Percentiles rank a stretch among this genome's conserved stretches.
phyloP scores from a whole-genome alignment of 2,797 vertebrate genomes.

The Brachyrhaphis roseni region DNA sequence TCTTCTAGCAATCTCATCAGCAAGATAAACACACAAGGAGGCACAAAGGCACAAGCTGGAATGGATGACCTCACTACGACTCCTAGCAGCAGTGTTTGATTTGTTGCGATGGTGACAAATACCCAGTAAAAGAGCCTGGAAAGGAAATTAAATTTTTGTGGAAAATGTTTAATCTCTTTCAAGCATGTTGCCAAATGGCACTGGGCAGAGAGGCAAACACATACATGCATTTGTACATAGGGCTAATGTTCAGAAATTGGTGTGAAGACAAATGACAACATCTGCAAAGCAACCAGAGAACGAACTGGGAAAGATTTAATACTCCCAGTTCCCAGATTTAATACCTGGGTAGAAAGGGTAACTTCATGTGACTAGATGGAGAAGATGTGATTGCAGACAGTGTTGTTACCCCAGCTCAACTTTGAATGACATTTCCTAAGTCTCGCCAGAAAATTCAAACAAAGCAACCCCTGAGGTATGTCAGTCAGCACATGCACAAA shows the following conservation, averaged over 20 bases:
- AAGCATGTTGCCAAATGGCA: constrained; percentile 55
- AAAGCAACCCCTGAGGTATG: constrained; percentile 40
- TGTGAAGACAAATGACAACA: constrained; percentile 25
- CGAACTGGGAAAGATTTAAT: constrained; percentile 42
- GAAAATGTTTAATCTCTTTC: constrained; percentile 62
- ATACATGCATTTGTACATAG: constrained; percentile 6
- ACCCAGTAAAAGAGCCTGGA: constrained; percentile 34
- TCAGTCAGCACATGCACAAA: constrained; percentile 25
- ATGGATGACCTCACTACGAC: constrained; percentile 30
- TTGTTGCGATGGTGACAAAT: constrained; percentile 62
- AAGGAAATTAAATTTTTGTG: constrained; percentile 54
- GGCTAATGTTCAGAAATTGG: constrained; percentile 1
- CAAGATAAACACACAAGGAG: constrained; percentile 10
- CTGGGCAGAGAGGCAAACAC: constrained; percentile 20
- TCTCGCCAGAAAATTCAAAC: constrained; percentile 35
- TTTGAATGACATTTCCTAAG: constrained; percentile 44
- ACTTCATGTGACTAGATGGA: constrained; percentile 9
- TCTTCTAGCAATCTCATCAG: constrained; percentile 12
- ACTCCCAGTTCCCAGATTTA: constrained; percentile 3
- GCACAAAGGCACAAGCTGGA: constrained; percentile 20
- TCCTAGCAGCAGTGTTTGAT: constrained; percentile 56
- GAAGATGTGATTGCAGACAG: constrained; percentile 8
- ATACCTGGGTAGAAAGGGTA: constrained; percentile 21
- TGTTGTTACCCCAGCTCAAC: constrained; percentile 11
- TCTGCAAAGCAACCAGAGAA: constrained; percentile 25